A percentile compares a stretch with the other conserved stretches of the same genome.
Evolutionary conservation across 64 coral and sea anemone genomes (phyloP).

Genomic region (Montipora foliosa): DNA sequence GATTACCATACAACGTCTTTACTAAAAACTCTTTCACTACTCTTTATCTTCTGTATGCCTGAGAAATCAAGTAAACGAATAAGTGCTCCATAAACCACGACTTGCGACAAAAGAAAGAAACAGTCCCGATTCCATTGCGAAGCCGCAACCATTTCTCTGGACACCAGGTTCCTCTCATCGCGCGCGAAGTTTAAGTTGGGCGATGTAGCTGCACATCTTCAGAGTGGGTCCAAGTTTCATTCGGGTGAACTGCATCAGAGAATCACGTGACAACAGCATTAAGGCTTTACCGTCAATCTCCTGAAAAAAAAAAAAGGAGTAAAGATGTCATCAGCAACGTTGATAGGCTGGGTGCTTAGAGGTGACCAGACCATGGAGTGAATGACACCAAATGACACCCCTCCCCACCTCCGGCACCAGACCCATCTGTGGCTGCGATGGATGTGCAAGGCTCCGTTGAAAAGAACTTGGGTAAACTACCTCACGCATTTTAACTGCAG

Average conservation of each 20-base stretch:
- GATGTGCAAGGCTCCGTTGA: no score
- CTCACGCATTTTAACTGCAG: no score
- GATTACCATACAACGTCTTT: neutral
- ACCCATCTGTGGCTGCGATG: no score
- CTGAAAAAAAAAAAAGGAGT: slow-evolving; percentile 43
- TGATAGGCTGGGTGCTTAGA: no score
- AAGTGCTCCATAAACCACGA: neutral
- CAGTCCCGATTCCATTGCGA: neutral
- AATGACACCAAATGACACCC: no score
- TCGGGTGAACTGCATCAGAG: slow-evolving; percentile 97
- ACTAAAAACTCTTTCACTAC: neutral
- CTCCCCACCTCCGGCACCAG: no score
- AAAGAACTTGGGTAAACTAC: no score
- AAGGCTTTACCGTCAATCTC: slow-evolving; percentile 96
- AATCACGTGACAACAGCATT: slow-evolving; percentile 92
- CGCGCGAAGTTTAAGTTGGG: slow-evolving; percentile 90
- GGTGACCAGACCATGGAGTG: no score
- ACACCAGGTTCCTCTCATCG: neutral
- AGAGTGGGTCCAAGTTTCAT: slow-evolving; percentile 99
- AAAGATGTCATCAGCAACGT: no score
- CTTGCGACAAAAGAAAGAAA: neutral
- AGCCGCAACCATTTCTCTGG: slow-evolving; percentile 31
- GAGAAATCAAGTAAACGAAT: neutral
- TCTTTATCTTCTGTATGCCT: no score
- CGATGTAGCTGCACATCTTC: slow-evolving; percentile 97